Base-by-base conservation (phyloP, 2,888 invertebrate species). In the Thalpophila matura region DNA sequence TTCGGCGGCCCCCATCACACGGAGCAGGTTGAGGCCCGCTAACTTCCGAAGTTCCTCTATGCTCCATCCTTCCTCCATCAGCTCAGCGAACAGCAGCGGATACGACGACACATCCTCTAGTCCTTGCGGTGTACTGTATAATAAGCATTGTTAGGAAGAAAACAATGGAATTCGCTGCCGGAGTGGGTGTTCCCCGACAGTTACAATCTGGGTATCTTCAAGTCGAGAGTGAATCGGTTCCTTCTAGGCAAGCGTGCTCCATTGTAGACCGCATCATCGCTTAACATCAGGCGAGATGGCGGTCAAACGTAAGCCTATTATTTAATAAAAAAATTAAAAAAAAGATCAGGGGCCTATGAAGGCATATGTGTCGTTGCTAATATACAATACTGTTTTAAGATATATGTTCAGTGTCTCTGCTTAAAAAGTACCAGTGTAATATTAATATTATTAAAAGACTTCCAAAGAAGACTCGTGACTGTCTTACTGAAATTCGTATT, bases 101-200 rank as follows among this genome's bases (percentile, higher is more conserved):
- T 97, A 98, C 6, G 97, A 96, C 20, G 97, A 97, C 3, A 97
- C 97, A 86, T 97, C 97, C 90, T 98, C 97, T 54, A 98, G 92
- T 24, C 98, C 98, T 89, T 97, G 96, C 10, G 98, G 98, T 45
- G 97, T 97, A 88, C 98, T 98, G 91, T 53, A 85, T 9, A 63
- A 63, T 45, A 61, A 66, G 37, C 27, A 70, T 75, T 53, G 42
- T 70, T 42, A 31, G 12, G 29, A 22, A 40, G 31, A 47, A n/a
- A n/a, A n/a, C n/a, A n/a, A n/a, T n/a, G n/a, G n/a, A n/a, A n/a
- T n/a, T n/a, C n/a, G n/a, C n/a, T n/a, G n/a, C n/a, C n/a, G n/a
- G n/a, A n/a, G n/a, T n/a, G n/a, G n/a, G n/a, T n/a, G n/a, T n/a
- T n/a, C n/a, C n/a, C n/a, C n/a, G n/a, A n/a, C n/a, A n/a, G n/a